Evolutionary conservation across 2,888 invertebrate species (phyloP).

Genomic region (Shargacucullia verbasci): DNA sequence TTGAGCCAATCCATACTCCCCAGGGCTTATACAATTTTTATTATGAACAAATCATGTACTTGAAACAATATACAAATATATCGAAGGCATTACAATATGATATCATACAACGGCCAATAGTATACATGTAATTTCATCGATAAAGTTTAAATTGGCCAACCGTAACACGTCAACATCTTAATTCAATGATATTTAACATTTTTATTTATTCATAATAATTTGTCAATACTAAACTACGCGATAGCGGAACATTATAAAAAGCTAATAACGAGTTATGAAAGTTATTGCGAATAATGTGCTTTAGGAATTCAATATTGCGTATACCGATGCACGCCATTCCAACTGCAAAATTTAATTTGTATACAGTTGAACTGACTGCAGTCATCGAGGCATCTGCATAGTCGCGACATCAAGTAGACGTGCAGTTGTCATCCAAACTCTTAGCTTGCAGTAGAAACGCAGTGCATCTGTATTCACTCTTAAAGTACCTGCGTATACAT

Average conservation of each 20-base stretch:
- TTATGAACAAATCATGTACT: slow-evolving; percentile 56
- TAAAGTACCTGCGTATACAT: background rate
- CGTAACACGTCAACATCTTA: slow-evolving; percentile 59
- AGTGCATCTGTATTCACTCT: slow-evolving; percentile 9
- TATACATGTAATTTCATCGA: slow-evolving; percentile 53
- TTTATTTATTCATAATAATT: slow-evolving; percentile 57
- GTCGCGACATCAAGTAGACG: too few relatives aligned
- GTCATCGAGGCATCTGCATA: too few relatives aligned
- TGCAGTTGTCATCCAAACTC: background rate
- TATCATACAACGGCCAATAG: slow-evolving; percentile 56
- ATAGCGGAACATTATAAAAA: slow-evolving; percentile 80
- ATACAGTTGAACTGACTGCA: too few relatives aligned
- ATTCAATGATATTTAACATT: slow-evolving; percentile 64
- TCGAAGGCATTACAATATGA: slow-evolving; percentile 50
- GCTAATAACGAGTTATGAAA: slow-evolving; percentile 78
- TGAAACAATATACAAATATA: slow-evolving; percentile 51
- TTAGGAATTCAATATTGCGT: slow-evolving; percentile 32
- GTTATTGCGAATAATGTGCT: slow-evolving; percentile 71
- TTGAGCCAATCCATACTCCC: slow-evolving; percentile 43
- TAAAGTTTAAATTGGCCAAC: slow-evolving; percentile 52
- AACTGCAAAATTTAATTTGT: background rate
- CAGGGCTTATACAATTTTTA: slow-evolving; percentile 31
- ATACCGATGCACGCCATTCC: background rate
- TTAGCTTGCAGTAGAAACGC: slow-evolving; percentile 8
- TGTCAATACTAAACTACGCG: slow-evolving; percentile 71